Evolutionary conservation across 2,888 invertebrate species (phyloP), one percentile per base, ranked within the genome.

Genomic region (Acrobeloides nanus): DNA sequence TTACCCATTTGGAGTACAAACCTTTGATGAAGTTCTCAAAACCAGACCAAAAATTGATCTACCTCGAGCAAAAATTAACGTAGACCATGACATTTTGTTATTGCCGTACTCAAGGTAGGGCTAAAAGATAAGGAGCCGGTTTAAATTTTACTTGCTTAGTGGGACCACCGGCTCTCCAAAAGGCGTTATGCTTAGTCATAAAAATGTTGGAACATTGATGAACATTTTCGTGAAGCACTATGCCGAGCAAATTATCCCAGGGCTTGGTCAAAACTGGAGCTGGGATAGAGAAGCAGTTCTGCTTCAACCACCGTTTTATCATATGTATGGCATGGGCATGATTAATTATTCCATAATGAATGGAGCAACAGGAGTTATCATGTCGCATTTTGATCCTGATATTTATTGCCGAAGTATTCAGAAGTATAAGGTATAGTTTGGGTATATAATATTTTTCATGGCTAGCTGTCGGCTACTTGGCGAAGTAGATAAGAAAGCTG

Each of bases 61-160:
- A 20, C 32, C 15, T 18, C 2, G 18, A 18, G 8, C 45, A 8
- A 46, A 59, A 17, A 40, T 63, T 26, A 51, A 58, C 17, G 39
- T 59, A 4, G 43, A 49, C n/a, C 37, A 37, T 1, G 61, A 61
- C 35, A 37, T 59, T 18, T 32, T 59, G n/a, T 23, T 47, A 15
- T 21, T 59, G 35, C 59, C 59, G 1, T 59, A 59, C 37, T 57
- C 57, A 5, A n/a, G n/a, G n/a, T 45, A 44, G 15, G 45, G 45
- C 4, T 37, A 40, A 17, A 42, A 39, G 37, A 8, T 10, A 24
- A 15, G n/a, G n/a, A 25, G 4, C 8, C 35, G 25, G 21, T 32
- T 17, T 44, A 83, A 84, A 60, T 73, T 84, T 4, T 87, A 21
- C 21, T 55, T 15, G 15, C 12, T 3, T 42, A 18, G 25, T 20